phyloP scores from a whole-genome alignment of 2,113 vertebrate genomes.

The Malurus melanocephalus region DNA sequence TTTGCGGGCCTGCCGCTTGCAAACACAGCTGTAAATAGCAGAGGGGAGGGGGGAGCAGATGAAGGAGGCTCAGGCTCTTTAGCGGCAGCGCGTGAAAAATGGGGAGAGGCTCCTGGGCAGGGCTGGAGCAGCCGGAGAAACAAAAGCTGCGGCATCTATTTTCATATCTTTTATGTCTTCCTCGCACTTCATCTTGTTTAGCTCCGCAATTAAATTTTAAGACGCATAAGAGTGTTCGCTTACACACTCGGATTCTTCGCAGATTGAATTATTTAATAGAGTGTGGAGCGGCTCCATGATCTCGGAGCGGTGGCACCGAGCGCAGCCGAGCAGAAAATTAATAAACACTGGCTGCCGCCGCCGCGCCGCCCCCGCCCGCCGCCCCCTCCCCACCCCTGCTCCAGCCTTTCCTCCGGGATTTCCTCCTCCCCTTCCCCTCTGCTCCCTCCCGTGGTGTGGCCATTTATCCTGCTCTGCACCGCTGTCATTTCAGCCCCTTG shows the following conservation, averaged over 20 bases:
- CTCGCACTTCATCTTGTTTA: conserved; percentile 66
- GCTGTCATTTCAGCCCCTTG: accelerated
- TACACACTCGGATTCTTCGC: conserved; percentile 63
- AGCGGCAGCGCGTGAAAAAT: conserved; percentile 43
- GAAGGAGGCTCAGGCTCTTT: conserved; percentile 40
- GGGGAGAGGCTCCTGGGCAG: conserved; percentile 18
- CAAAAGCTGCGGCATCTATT: conserved; percentile 47
- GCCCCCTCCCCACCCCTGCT: neutral
- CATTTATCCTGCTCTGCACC: accelerated
- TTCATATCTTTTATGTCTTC: conserved; percentile 59
- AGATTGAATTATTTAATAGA: conserved; percentile 75
- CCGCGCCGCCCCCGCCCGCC: neutral
- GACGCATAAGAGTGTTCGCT: conserved; percentile 59
- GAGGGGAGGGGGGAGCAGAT: conserved; percentile 11
- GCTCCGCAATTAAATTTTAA: conserved; percentile 75
- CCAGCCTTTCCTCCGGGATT: neutral
- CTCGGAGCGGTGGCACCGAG: conserved; percentile 50
- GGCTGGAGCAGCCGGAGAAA: conserved; percentile 34
- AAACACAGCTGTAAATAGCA: conserved; percentile 68
- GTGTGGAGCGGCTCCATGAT: conserved; percentile 60
- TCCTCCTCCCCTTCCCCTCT: neutral
- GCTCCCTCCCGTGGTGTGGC: neutral
- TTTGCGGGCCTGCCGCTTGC: conserved; percentile 61
- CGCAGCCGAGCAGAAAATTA: conserved; percentile 72
- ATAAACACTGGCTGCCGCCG: conserved; percentile 50